These are phyloP conservation scores for Etia nguti DNA, from an alignment of 2,113 vertebrate genomes.

Conservation along the genomic window DNA sequence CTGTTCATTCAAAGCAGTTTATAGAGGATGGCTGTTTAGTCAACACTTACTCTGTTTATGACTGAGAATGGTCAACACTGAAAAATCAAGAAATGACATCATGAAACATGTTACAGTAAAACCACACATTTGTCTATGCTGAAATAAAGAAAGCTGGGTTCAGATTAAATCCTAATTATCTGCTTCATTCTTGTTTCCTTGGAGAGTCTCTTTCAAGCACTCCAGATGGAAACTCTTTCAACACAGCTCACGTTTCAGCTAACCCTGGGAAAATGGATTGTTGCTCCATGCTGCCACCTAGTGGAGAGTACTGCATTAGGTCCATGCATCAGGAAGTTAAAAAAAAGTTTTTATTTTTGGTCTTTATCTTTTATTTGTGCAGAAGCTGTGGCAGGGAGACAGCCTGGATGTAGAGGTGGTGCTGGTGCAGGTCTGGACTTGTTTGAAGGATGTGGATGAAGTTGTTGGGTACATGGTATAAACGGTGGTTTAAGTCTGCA, in stretches of 20 bases:
- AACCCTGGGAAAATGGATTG: too few species aligned
- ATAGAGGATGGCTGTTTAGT: neutral
- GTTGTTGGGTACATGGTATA: neutral
- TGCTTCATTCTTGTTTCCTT: neutral
- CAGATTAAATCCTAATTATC: neutral
- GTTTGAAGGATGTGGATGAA: too few species aligned
- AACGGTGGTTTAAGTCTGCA: neutral
- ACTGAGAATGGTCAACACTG: neutral
- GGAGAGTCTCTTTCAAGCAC: neutral
- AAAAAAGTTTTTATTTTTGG: too few species aligned
- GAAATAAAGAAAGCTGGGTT: neutral
- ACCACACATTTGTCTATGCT: neutral
- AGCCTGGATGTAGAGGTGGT: too few species aligned
- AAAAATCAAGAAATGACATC: neutral
- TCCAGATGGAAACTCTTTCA: neutral
- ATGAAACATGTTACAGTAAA: neutral
- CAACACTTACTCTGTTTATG: neutral
- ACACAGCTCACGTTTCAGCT: neutral
- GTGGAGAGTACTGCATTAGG: rapidly evolving
- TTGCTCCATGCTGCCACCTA: neutral
- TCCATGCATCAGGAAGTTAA: too few species aligned
- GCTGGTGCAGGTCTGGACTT: too few species aligned
- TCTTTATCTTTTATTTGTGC: too few species aligned
- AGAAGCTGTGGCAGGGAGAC: too few species aligned
- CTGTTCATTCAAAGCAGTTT: neutral